phyloP scores from a whole-genome alignment of 2,113 vertebrate genomes.

The Lasiurus borealis region DNA sequence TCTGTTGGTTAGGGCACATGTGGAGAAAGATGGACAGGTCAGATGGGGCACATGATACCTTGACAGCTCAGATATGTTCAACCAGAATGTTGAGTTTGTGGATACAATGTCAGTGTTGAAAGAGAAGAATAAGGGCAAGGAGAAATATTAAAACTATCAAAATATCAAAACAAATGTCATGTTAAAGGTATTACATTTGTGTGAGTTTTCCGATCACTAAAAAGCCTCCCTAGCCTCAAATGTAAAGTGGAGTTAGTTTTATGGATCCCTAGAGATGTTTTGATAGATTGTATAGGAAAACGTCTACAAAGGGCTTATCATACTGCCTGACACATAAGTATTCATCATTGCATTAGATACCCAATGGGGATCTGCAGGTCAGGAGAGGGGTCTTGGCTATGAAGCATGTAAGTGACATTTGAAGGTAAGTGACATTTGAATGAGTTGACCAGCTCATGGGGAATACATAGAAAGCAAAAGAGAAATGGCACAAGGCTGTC shows the following conservation, averaged over 20 bases:
- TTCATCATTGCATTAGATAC: background rate
- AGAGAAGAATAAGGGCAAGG: background rate
- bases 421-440: background rate
- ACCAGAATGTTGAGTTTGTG: background rate
- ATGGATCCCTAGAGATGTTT: background rate
- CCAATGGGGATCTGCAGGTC: background rate
- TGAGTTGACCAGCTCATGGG: background rate
- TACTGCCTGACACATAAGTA: background rate
- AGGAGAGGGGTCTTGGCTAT: background rate
- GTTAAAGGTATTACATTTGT: background rate
- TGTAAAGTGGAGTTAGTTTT: background rate
- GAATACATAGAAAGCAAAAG: background rate
- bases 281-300: background rate
- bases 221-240: background rate
- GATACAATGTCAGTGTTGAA: background rate
- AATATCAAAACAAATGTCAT: background rate
- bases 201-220: background rate
- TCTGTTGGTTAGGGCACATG: background rate
- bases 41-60: background rate
- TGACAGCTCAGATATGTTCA: background rate
- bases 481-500: background rate
- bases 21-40: background rate
- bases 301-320: background rate
- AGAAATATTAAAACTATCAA: background rate
- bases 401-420: background rate